Evolutionary conservation across 2,797 vertebrate species (phyloP).

Genomic region (Manis pentadactyla): DNA sequence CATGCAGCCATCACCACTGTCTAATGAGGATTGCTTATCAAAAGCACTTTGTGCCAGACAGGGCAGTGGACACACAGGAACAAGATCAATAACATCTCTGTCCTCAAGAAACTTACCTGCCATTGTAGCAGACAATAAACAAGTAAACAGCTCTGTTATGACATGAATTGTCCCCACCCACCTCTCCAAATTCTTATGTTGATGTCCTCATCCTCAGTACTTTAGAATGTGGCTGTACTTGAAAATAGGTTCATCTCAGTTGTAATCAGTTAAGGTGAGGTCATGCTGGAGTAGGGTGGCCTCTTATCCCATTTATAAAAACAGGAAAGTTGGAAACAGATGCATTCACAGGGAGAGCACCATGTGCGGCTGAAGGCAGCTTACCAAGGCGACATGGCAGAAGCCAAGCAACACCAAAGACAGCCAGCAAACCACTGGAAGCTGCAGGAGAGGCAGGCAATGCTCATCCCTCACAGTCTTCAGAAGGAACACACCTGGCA

Average conservation of each 20-base stretch:
- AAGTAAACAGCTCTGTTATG: neutral
- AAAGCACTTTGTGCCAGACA: neutral
- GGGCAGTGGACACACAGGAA: neutral
- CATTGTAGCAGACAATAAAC: neutral
- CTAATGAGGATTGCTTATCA: neutral
- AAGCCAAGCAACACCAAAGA: neutral
- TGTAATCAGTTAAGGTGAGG: neutral
- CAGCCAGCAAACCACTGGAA: neutral
- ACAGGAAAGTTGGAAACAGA: neutral
- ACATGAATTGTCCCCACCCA: neutral
- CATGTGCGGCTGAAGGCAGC: neutral
- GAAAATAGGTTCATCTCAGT: neutral
- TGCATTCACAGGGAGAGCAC: fast-evolving
- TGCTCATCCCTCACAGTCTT: neutral
- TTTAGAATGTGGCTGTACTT: neutral
- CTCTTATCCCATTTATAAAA: neutral
- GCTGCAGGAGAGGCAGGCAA: neutral
- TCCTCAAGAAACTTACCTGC: neutral
- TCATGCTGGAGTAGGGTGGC: neutral
- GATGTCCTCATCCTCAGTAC: neutral
- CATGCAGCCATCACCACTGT: neutral
- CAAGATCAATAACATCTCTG: neutral
- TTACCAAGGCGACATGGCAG: neutral
- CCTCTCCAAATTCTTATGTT: neutral
- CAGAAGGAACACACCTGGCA: neutral